Evolutionary conservation across 2,888 invertebrate genomes (phyloP), one percentile per base, ranked within the genome.

Genomic region (Sialis lutaria): DNA sequence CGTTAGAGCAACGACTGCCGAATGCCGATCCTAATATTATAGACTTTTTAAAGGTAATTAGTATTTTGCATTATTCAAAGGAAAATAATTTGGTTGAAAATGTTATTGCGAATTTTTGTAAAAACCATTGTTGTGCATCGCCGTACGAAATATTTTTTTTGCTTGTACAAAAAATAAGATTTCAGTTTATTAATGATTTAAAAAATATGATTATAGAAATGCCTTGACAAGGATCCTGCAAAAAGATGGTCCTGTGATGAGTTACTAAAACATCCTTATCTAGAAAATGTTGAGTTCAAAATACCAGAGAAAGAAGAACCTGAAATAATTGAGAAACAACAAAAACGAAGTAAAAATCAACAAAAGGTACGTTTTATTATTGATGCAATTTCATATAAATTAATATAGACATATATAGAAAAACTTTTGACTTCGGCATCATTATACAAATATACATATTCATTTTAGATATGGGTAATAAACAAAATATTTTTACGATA

Each of bases 211-310:
- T 65, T 73, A 6, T 70, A 92, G 85, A 89, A 86, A 77, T 97
- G 96, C 64, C 70, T 98, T 54, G 90, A 93, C 64, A 92, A 91
- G 66, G 93, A 97, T 65, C 97, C 97, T 0, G 75, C 78, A 51
- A 79, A 86, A 62, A 73, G 97, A 57, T 88, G 88, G 83, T 86
- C 87, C 2, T 95, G 95, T 65, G 88, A 90, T 54, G 88, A 91
- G 62, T 71, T 98, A 41, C 68, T 92, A 47, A 77, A 81, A 52
- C 96, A 97, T 64, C 76, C 81, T 6, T 95, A 96, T 67, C 95
- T 97, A 67, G 86, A 88, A 58, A 85, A 88, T 62, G 89, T 87
- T 59, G 75, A 79, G 53, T 86, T 83, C 66, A 82, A 85, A 60
- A 74, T 85, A 50, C 86, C 88, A 6, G 82, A 82, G 32, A 70